These are phyloP conservation scores for Hemiprocne comata DNA, from an alignment of 2,113 vertebrate species.

Conservation along the genomic window DNA sequence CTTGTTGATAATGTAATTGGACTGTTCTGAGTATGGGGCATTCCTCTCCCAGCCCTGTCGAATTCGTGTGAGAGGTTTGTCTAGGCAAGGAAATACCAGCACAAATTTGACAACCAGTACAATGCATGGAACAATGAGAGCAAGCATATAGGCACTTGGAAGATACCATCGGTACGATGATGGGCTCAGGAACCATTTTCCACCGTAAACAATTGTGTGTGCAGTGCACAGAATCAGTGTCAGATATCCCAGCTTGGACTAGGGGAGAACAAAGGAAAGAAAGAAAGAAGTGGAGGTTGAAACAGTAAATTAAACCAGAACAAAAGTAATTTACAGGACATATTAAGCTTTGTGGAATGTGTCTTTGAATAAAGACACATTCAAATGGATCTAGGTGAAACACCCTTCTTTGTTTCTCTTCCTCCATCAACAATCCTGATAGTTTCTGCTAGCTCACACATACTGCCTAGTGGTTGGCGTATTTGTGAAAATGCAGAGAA, in stretches of 20 bases:
- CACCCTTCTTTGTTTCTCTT: not conserved
- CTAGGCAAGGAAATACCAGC: conserved; percentile 85
- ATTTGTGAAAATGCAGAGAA: conserved; percentile 7
- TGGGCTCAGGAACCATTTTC: conserved; percentile 79
- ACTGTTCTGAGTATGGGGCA: not conserved
- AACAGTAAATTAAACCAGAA: not conserved
- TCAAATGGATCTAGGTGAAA: not conserved
- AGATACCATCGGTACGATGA: conserved; percentile 83
- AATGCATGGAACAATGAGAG: conserved; percentile 83
- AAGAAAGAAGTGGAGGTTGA: not conserved
- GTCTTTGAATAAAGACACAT: not conserved
- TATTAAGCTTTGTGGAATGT: not conserved
- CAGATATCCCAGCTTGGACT: conserved; percentile 92
- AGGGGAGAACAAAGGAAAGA: conserved; percentile 3
- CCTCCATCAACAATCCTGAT: not conserved
- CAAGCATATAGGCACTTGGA: conserved; percentile 81
- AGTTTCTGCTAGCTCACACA: not conserved
- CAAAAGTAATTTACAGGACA: not conserved
- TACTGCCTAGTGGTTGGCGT: not conserved
- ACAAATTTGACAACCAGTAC: conserved; percentile 85
- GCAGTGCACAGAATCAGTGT: conserved; percentile 86
- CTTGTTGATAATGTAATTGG: conserved; percentile 47
- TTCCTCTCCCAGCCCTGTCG: conserved; percentile 90
- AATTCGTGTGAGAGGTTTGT: conserved; percentile 81
- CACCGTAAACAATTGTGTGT: conserved; percentile 84